phyloP scores from a whole-genome alignment of 2,797 vertebrate genomes.

The Pantherophis alleghaniensis region DNA sequence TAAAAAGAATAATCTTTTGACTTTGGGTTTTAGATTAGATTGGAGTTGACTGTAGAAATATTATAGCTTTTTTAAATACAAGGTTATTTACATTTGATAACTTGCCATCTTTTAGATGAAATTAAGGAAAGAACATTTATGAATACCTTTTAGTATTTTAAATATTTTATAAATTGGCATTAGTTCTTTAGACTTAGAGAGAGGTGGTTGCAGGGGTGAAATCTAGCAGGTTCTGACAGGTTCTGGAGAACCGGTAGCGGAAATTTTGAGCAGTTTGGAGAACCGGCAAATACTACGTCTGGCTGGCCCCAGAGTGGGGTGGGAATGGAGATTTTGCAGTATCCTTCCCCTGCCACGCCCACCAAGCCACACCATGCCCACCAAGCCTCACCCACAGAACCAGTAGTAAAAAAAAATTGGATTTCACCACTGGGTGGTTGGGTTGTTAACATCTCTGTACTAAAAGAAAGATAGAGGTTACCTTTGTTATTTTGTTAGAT shows the following conservation, averaged over 20 bases:
- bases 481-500: neutral
- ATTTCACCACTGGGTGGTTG: neutral
- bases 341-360: too few species aligned
- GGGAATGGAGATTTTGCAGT: too few species aligned
- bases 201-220: neutral
- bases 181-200: neutral
- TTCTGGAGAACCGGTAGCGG: too few species aligned
- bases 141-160: neutral
- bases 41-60: neutral
- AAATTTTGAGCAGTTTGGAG: too few species aligned
- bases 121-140: neutral
- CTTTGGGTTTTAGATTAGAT: neutral
- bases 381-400: too few species aligned
- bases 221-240: too few species aligned
- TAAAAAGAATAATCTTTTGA: neutral
- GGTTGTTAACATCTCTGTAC: neutral
- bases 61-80: neutral
- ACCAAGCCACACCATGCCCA: too few species aligned
- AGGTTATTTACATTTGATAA: neutral
- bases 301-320: too few species aligned
- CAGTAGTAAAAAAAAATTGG: too few species aligned
- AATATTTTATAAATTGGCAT: neutral
- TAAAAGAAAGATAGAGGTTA: neutral
- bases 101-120: neutral
- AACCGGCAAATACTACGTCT: too few species aligned